These are phyloP conservation scores for Eupithecia vulgata DNA, from an alignment of 2,888 invertebrate genomes.

Conservation along the genomic window DNA sequence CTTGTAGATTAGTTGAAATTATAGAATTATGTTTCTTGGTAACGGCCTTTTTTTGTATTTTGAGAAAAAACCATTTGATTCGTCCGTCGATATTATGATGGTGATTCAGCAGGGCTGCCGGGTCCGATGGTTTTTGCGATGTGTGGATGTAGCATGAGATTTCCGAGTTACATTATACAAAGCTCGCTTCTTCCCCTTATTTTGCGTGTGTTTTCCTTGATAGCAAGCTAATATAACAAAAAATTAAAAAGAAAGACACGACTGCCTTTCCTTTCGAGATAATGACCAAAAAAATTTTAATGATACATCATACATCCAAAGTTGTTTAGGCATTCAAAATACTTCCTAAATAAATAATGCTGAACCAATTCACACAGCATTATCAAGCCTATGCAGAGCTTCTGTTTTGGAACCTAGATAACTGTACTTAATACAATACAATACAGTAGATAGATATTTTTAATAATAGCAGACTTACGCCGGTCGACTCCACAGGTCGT, in stretches of 20 bases:
- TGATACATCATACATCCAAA: too few relatives aligned
- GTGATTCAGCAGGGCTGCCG: constrained; percentile 15
- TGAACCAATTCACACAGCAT: too few relatives aligned
- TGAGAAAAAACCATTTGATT: constrained; percentile 46
- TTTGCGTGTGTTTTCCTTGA: neutral
- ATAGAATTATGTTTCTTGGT: constrained; percentile 65
- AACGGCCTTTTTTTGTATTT: constrained; percentile 47
- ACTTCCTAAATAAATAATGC: too few relatives aligned
- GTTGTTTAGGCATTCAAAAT: too few relatives aligned
- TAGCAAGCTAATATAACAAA: neutral
- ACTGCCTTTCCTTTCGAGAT: too few relatives aligned
- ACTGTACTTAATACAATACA: too few relatives aligned
- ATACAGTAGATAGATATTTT: too few relatives aligned
- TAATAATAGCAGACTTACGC: too few relatives aligned
- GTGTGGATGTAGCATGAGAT: neutral
- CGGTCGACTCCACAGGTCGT: too few relatives aligned
- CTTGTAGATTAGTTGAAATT: constrained; percentile 66
- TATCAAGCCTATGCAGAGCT: too few relatives aligned
- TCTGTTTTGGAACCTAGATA: too few relatives aligned
- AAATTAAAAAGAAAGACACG: neutral
- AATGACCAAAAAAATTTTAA: too few relatives aligned
- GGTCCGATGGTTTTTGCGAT: constrained; percentile 23
- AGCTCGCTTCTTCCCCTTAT: neutral
- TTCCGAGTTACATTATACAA: neutral
- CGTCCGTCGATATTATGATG: constrained; percentile 50